Evolutionary conservation across 2,113 vertebrate species (phyloP), one percentile per base, ranked within the genome.

Genomic region (Ahaetulla prasina): DNA sequence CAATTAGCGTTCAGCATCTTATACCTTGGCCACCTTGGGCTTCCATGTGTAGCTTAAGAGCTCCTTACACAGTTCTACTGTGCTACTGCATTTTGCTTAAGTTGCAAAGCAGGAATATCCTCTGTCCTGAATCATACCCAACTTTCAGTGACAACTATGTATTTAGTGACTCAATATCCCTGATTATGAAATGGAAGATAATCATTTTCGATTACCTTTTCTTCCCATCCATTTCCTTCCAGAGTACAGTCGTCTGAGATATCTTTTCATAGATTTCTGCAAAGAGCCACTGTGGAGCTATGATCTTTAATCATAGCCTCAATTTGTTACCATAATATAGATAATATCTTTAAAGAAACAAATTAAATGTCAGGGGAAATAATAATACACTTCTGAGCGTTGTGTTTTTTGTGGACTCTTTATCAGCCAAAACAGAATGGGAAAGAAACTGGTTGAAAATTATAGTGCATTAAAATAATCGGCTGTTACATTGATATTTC

Each of bases 391-490:
- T 89, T 3, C 43, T 93, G 43, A 90, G 39, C 50, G 43, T 87
- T 22, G 74, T 52, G 3, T 0, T 85, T 50, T 2, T 27, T 50
- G 27, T 91, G 4, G 0, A 91, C 45, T 90, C 93, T 93, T 90
- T 94, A 86, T n/a, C 47, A 89, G 8, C 39, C 84, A 84, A 89
- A 93, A 1, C 35, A 85, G 1, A 87, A 84, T 80, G 3, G 45
- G 25, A 1, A 27, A 80, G 16, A 91, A 84, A 84, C 50, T 30
- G 3, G 30, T 9, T 49, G 43, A 30, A 88, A 91, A 91, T 84
- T 57, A 45, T 87, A 49, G 87, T 94, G 90, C 90, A 85, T 93
- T 92, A 84, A 39, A 50, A 39, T 86, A 18, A 63, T 91, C 43
- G 35, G 87, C 91, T 43, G 90, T 49, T 57, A n/a, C 4, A 52